Conservation (phyloP, 2,888 invertebrate species). For the Lucinisca nassula region DNA sequence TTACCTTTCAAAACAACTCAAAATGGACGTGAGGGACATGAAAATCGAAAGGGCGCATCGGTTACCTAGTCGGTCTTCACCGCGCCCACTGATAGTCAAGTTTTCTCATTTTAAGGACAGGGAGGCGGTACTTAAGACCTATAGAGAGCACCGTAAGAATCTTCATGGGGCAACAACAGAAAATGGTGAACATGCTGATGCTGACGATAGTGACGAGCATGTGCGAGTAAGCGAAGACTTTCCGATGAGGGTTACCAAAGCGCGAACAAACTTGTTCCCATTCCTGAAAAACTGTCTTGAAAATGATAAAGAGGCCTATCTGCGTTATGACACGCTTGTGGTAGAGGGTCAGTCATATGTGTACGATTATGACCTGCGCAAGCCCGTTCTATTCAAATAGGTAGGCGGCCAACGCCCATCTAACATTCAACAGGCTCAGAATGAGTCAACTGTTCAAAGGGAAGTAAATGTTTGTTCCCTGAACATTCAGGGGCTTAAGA, state of each 20-base stretch:
- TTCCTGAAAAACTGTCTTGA: not conserved
- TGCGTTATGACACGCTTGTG: not conserved
- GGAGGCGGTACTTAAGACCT: not conserved
- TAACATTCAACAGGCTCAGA: no score
- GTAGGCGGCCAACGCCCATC: not conserved
- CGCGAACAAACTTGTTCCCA: not conserved
- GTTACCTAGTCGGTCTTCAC: not conserved
- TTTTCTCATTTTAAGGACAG: not conserved
- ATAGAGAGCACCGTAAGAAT: not conserved
- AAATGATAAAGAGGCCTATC: not conserved
- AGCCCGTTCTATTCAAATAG: not conserved
- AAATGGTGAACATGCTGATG: not conserved
- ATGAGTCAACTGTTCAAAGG: no score
- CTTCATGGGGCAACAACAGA: no score
- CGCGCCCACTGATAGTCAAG: not conserved
- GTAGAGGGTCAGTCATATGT: not conserved
- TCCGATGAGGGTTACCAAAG: not conserved
- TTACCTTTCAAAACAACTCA: not conserved
- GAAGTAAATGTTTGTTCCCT: conserved; percentile 18
- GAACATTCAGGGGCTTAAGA: conserved; percentile 21
- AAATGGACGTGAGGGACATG: not conserved
- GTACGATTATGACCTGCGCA: not conserved
- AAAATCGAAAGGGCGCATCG: conserved; percentile 10
- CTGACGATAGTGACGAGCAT: not conserved
- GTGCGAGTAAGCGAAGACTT: conserved; percentile 2